A percentile compares a stretch with the other conserved stretches of the same genome.
These are phyloP conservation scores for Cataglyphis albicans DNA, from an alignment of 2,888 invertebrate genomes.

Conservation along the genomic window DNA sequence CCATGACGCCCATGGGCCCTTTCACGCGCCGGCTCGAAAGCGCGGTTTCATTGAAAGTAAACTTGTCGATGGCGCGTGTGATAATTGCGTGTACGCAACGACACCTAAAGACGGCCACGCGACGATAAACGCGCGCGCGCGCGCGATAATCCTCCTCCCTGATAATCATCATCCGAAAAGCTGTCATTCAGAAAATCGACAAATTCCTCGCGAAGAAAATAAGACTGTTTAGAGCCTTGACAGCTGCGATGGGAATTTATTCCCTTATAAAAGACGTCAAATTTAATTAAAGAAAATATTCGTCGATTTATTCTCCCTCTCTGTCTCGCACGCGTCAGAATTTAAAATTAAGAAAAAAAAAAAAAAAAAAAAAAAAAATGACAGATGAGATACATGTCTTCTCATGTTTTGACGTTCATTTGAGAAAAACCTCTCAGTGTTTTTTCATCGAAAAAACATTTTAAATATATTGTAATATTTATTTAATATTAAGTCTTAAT, in stretches of 20 bases:
- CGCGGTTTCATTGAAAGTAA: slow-evolving; percentile 63
- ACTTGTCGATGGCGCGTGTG: slow-evolving; percentile 40
- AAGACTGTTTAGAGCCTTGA: background rate
- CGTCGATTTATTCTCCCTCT: background rate
- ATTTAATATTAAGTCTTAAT: background rate
- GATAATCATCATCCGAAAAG: background rate
- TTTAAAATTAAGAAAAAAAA: background rate
- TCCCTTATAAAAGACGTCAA: background rate
- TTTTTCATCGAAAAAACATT: background rate
- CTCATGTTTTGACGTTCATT: background rate
- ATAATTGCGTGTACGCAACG: slow-evolving; percentile 48
- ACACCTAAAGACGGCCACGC: slow-evolving; percentile 46
- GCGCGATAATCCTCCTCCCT: background rate
- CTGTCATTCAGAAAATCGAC: background rate
- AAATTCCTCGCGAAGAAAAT: background rate
- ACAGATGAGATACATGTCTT: background rate
- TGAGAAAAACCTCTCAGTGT: background rate
- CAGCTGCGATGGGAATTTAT: background rate
- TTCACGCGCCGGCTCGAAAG: slow-evolving; percentile 56
- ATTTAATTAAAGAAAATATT: slow-evolving; percentile 3
- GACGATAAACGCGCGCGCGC: slow-evolving; percentile 17
- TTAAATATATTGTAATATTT: no score
- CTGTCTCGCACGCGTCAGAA: background rate
- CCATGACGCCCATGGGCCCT: slow-evolving; percentile 28
- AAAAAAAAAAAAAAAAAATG: background rate